Conservation (phyloP, 2,797 vertebrate genomes). For the Rhodeus uyekii region DNA sequence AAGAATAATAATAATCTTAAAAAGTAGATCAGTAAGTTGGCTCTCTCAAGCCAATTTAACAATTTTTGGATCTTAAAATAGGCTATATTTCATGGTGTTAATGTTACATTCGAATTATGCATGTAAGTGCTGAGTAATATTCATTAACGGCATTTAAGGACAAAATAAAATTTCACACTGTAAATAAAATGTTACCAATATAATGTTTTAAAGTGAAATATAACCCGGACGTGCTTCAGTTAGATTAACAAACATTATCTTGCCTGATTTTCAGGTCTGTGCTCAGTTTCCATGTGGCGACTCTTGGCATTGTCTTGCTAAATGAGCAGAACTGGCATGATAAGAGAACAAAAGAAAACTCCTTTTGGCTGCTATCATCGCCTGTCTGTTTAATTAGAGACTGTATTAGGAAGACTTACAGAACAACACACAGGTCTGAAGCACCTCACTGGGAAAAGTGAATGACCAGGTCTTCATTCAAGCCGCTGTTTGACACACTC, state of each 20-base stretch:
- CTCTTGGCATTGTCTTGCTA: background rate
- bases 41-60: too few species aligned
- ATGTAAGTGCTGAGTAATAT: background rate
- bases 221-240: background rate
- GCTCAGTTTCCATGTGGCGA: background rate
- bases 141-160: background rate
- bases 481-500: constrained; percentile 54
- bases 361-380: constrained; percentile 49
- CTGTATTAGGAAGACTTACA: constrained; percentile 48
- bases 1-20: too few species aligned
- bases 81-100: background rate
- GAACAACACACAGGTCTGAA: constrained; percentile 10
- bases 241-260: background rate
- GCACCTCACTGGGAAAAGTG: constrained; percentile 31
- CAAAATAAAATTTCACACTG: background rate
- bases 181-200: background rate
- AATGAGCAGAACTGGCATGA: constrained; percentile 12
- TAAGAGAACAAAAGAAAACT: constrained; percentile 18
- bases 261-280: background rate
- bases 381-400: constrained; percentile 53
- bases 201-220: background rate
- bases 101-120: background rate
- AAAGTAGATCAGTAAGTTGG: too few species aligned
- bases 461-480: constrained; percentile 12
- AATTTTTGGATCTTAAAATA: too few species aligned